Base-by-base conservation (phyloP, 2,113 vertebrate species). In the Myanophis thanlyinensis region DNA sequence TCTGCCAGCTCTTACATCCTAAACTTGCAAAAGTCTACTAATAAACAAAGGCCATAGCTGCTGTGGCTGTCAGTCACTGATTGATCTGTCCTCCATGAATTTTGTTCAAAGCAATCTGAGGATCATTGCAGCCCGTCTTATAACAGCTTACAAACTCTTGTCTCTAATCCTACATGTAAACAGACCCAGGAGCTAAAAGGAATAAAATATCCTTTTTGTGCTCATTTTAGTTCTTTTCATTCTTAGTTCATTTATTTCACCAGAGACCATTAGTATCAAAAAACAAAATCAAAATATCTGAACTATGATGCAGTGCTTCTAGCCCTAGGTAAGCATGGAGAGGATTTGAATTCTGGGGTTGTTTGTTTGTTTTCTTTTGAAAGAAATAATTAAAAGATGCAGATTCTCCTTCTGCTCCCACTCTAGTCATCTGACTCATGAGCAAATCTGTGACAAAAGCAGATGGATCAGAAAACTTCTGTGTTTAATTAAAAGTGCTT, bases 401-500 rank as follows among this genome's bases (percentile, higher is more conserved):
- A 90, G 89, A 93, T 90, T 44, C 88, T 59, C 89, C 92, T 84
- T 54, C n/a, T 51, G 88, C 88, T 62, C 85, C 35, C 73, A 80
- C 35, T 44, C 52, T 62, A 90, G 73, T 84, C n/a, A 85, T 47
- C 40, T 92, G 44, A 86, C 52, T 86, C 9, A 22, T 51, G 52
- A 89, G 73, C 80, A 51, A 44, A 90, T 35, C 4, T 86, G 22
- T 56, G 8, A 84, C n/a, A 51, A 56, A 89, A 93, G 73, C 92
- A 89, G 92, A 92, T 93, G 92, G 73, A 25, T 93, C 53, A 44
- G 47, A 62, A n/a, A 93, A 51, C 9, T 93, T 85, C 46, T 86
- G 53, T 90, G 23, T 85, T 67, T 93, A 93, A 93, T 93, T 90
- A 86, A 93, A 93, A 30, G 30, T 93, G 88, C 47, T 90, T 62